A percentile compares a stretch with the other conserved stretches of the same genome.
Evolutionary conservation across 2,888 invertebrate genomes (phyloP).

Genomic region (Mythimna ferrago): DNA sequence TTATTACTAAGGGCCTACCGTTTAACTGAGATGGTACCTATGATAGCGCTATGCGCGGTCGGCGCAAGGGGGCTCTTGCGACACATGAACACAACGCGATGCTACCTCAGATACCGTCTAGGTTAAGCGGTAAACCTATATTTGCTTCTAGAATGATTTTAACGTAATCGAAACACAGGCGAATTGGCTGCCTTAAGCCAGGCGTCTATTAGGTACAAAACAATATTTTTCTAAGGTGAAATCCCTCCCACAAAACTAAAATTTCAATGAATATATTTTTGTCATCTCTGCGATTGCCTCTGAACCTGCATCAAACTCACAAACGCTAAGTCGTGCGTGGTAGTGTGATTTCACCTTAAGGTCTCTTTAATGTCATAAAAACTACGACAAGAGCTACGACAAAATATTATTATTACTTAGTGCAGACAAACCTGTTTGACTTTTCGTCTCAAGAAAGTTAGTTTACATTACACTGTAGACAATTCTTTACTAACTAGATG

Average conservation of each 20-base stretch:
- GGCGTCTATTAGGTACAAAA: background rate
- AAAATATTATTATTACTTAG: conserved; percentile 5
- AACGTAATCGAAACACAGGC: background rate
- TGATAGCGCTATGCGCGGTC: too few relatives aligned
- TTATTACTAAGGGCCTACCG: background rate
- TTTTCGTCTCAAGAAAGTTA: background rate
- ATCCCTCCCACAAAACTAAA: background rate
- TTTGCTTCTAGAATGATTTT: background rate
- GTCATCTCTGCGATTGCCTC: background rate
- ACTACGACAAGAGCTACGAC: background rate
- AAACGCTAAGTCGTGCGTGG: background rate
- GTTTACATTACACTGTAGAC: background rate
- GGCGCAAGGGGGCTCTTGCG: background rate
- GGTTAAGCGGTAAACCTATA: background rate
- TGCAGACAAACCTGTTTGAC: background rate
- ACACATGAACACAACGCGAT: background rate
- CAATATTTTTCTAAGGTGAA: conserved; percentile 4
- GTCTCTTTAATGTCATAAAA: background rate
- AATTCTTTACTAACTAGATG: conserved; percentile 6
- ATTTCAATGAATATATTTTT: background rate
- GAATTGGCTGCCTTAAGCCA: background rate
- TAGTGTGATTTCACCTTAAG: background rate
- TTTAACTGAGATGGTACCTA: background rate
- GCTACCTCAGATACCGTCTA: background rate
- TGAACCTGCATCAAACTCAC: background rate